These are phyloP conservation scores for Lateolabrax maculatus DNA, from an alignment of 2,797 vertebrate species.

Conservation along the genomic window DNA sequence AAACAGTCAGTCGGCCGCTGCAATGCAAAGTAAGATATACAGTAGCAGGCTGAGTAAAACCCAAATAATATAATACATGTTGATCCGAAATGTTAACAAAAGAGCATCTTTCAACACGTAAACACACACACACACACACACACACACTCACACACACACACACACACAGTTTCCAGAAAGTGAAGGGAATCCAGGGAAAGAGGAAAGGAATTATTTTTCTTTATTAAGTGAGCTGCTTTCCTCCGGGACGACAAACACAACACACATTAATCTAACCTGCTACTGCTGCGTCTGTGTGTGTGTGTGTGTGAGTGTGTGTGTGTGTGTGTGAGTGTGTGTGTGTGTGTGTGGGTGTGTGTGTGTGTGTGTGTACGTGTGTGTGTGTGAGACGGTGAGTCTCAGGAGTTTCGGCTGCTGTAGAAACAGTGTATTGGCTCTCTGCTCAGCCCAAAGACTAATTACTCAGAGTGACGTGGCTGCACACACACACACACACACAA, in stretches of 20 bases:
- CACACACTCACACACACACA: conserved; percentile 49
- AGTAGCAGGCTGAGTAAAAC: conserved; percentile 44
- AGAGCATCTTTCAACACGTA: conserved; percentile 19
- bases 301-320: conserved; percentile 51
- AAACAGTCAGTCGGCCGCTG: not conserved
- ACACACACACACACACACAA: conserved; percentile 22
- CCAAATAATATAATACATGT: conserved; percentile 44
- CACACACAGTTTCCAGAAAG: conserved; percentile 34
- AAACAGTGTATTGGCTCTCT: conserved; percentile 70
- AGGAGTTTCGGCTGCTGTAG: conserved; percentile 67
- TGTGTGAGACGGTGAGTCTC: conserved; percentile 49
- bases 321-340: conserved; percentile 42
- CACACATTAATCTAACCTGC: conserved; percentile 98
- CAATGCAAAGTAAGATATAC: conserved; percentile 17
- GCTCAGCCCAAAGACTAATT: conserved; percentile 75
- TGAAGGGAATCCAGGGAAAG: conserved; percentile 50
- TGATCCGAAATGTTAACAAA: conserved; percentile 83
- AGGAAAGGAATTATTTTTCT: conserved; percentile 97
- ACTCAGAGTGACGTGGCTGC: conserved; percentile 70
- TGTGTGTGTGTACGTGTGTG: conserved; percentile 32
- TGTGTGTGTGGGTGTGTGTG: conserved; percentile 45
- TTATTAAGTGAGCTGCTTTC: conserved; percentile 96
- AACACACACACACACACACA: conserved; percentile 17
- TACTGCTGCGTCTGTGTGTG: conserved; percentile 75
- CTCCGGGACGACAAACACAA: conserved; percentile 92